Conservation (phyloP, 2,888 invertebrate genomes). For the Notocelia uddmanniana region DNA sequence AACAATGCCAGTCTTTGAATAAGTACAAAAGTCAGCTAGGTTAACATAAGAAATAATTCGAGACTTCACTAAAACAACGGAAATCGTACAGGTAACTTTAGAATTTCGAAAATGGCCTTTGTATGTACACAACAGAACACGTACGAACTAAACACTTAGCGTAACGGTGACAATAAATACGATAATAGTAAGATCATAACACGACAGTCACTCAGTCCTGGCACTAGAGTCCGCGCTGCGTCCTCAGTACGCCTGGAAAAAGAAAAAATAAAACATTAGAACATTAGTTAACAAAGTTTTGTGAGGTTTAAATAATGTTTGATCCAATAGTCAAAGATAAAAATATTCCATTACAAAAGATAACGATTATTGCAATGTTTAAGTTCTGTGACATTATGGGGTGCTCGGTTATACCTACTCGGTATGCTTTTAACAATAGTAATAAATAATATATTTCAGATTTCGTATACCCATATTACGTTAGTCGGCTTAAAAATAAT, state of each 20-base stretch:
- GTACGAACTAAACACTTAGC: constrained; percentile 46
- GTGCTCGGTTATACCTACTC: too few relatives aligned
- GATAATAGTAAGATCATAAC: constrained; percentile 66
- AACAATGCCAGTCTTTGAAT: constrained; percentile 24
- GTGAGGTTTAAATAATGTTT: too few relatives aligned
- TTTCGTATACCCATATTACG: too few relatives aligned
- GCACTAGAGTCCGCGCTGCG: constrained; percentile 61
- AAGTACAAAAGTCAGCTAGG: constrained; percentile 27
- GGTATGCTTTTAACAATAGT: too few relatives aligned
- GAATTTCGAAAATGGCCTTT: constrained; percentile 56
- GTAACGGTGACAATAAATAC: constrained; percentile 68
- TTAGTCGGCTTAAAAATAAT: too few relatives aligned
- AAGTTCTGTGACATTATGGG: too few relatives aligned
- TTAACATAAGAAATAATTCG: constrained; percentile 10
- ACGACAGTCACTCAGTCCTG: constrained; percentile 62
- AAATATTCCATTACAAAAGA: too few relatives aligned
- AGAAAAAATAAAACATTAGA: constrained; percentile 33
- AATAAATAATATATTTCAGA: too few relatives aligned
- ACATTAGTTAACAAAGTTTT: neutral
- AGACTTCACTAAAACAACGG: constrained; percentile 4
- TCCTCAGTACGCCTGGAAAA: constrained; percentile 71
- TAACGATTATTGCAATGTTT: too few relatives aligned
- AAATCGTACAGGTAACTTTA: constrained; percentile 57
- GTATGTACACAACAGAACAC: constrained; percentile 63
- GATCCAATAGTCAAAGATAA: too few relatives aligned